A percentile compares a stretch with the other conserved stretches of the same genome.
Conservation (phyloP, 2,797 vertebrate species). For the Yasuhikotakia modesta region DNA sequence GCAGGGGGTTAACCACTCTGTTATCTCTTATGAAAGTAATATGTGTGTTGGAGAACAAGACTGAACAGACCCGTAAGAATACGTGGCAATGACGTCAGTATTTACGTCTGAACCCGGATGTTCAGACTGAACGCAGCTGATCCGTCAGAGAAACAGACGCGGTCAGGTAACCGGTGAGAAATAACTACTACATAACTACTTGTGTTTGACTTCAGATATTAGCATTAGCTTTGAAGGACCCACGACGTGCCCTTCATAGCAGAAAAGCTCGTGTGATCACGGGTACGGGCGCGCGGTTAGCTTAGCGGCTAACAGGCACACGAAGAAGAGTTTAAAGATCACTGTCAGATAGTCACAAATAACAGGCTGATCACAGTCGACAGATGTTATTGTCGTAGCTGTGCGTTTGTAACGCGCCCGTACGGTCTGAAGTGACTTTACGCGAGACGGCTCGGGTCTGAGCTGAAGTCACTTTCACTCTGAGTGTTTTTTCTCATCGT, state of each 20-base stretch:
- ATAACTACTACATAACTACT: background rate
- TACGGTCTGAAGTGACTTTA: no score
- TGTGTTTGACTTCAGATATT: background rate
- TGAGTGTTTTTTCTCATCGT: background rate
- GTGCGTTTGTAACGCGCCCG: background rate
- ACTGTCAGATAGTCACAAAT: background rate
- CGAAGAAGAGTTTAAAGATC: background rate
- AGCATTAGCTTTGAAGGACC: background rate
- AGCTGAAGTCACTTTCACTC: no score
- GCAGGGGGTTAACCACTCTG: no score
- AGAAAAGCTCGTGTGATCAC: background rate
- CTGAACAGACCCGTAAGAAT: background rate
- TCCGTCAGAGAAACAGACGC: conserved; percentile 19
- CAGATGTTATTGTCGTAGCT: no score
- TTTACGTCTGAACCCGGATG: conserved; percentile 58
- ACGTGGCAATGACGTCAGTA: conserved; percentile 71
- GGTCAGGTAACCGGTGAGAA: conserved; percentile 36
- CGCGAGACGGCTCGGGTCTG: no score
- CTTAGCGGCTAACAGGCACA: conserved; percentile 20
- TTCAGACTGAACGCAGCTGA: conserved; percentile 2
- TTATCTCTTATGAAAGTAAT: no score
- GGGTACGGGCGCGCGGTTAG: conserved; percentile 2
- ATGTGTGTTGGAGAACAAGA: background rate
- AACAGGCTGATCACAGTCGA: background rate
- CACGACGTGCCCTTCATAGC: background rate